These are phyloP conservation scores for Leptatherina wallacei DNA, from an alignment of 2,797 vertebrate species.

Conservation along the genomic window DNA sequence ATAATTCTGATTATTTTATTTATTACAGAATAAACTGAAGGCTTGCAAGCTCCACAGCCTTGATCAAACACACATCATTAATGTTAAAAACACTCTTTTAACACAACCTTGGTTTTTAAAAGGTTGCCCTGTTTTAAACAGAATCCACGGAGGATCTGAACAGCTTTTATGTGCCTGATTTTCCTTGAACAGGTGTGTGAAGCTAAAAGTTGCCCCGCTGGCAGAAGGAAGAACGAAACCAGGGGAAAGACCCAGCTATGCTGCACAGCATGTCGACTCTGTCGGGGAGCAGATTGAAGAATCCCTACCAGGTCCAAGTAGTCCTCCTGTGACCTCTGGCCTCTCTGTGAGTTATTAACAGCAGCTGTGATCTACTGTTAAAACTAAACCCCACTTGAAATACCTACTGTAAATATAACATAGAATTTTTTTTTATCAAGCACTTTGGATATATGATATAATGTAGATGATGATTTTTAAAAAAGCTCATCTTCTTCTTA, in stretches of 20 bases:
- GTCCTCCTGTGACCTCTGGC: slow-evolving; percentile 29
- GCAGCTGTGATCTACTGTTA: slow-evolving; percentile 3
- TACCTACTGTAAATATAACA: background rate
- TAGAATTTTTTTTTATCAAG: background rate
- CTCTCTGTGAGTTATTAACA: slow-evolving; percentile 8
- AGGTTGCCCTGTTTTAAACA: background rate
- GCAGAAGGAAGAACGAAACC: background rate
- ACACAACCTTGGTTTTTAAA: background rate
- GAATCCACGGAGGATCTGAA: background rate
- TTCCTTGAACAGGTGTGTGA: background rate
- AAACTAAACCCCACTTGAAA: background rate
- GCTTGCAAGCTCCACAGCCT: background rate
- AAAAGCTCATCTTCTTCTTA: background rate
- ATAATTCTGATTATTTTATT: background rate
- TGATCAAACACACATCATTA: slow-evolving; percentile 4
- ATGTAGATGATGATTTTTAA: background rate
- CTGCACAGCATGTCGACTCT: slow-evolving; percentile 1
- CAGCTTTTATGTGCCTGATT: background rate
- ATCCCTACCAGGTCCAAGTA: background rate
- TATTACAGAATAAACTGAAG: background rate
- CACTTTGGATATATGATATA: background rate
- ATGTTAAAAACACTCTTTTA: background rate
- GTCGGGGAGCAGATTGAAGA: background rate
- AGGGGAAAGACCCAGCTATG: background rate
- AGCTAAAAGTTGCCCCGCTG: background rate